phyloP scores from a whole-genome alignment of 2,113 vertebrate genomes.

The Alethe castanea region DNA sequence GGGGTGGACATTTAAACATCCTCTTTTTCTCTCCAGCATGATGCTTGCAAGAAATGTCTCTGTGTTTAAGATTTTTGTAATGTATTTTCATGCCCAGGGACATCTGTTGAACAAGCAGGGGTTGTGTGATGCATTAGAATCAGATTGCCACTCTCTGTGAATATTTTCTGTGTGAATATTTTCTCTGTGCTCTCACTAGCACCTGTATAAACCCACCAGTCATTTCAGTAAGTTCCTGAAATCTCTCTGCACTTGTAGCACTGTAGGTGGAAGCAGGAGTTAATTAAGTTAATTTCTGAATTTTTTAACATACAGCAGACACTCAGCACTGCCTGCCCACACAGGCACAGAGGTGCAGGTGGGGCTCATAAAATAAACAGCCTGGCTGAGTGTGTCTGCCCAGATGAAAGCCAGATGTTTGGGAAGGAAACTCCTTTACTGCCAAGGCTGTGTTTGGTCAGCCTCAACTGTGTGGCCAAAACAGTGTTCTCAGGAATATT shows the following conservation, averaged over 20 bases:
- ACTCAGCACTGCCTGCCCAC: background rate
- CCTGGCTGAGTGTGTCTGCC: background rate
- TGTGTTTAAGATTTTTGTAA: background rate
- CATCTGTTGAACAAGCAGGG: background rate
- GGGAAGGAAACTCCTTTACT: constrained; percentile 2
- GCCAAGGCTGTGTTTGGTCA: background rate
- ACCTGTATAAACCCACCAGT: background rate
- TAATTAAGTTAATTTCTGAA: background rate
- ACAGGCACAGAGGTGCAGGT: background rate
- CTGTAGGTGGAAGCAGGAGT: background rate
- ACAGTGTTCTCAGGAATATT: background rate
- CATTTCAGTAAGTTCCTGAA: background rate
- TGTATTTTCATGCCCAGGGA: too few species aligned
- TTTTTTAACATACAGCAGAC: background rate
- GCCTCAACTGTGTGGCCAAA: background rate
- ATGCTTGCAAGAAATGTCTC: background rate
- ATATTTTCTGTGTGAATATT: background rate
- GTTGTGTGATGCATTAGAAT: background rate
- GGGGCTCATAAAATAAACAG: background rate
- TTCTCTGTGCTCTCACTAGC: background rate
- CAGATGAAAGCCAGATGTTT: constrained; percentile 37
- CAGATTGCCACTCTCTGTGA: background rate
- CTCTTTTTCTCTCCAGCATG: background rate
- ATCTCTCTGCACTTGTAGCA: background rate
- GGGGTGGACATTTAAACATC: background rate